phyloP scores from a whole-genome alignment of 1,140 invertebrate species.

The Sycobia sp. region DNA sequence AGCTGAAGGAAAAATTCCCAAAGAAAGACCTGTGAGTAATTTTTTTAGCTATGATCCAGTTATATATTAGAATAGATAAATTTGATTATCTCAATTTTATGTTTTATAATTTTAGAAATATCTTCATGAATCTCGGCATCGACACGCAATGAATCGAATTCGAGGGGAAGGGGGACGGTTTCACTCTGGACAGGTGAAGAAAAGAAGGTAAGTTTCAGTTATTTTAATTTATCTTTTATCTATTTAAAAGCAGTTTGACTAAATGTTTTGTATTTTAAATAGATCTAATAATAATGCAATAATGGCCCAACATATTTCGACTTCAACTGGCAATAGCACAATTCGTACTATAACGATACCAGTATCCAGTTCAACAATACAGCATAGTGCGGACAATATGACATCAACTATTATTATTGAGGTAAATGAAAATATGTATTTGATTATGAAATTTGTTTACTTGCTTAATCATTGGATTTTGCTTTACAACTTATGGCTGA shows the following conservation, averaged over 20 bases:
- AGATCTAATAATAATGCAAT: slow-evolving; percentile 41
- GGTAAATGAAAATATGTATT: slow-evolving; percentile 38
- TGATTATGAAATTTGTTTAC: not conserved
- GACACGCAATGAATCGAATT: slow-evolving; percentile 97
- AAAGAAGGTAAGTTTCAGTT: slow-evolving; percentile 58
- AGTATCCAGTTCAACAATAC: slow-evolving; percentile 46
- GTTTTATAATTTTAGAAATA: slow-evolving; percentile 81
- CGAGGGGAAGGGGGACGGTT: slow-evolving; percentile 96
- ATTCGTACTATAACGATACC: slow-evolving; percentile 48
- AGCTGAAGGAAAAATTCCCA: slow-evolving; percentile 93
- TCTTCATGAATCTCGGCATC: slow-evolving; percentile 96
- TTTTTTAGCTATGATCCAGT: too few species aligned
- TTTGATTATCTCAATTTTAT: not conserved
- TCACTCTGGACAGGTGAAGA: slow-evolving; percentile 77
- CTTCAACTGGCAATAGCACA: slow-evolving; percentile 44
- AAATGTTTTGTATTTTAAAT: slow-evolving; percentile 22
- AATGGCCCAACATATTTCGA: slow-evolving; percentile 46
- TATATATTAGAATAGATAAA: slow-evolving; percentile 13
- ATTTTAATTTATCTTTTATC: not conserved
- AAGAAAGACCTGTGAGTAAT: slow-evolving; percentile 82
- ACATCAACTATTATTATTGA: slow-evolving; percentile 51
- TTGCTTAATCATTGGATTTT: not conserved
- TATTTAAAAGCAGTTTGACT: slow-evolving; percentile 9
- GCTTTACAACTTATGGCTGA: not conserved
- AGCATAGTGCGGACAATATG: slow-evolving; percentile 51